Evolutionary conservation across 2,113 vertebrate genomes (phyloP).

Genomic region (Halichoerus grypus): DNA sequence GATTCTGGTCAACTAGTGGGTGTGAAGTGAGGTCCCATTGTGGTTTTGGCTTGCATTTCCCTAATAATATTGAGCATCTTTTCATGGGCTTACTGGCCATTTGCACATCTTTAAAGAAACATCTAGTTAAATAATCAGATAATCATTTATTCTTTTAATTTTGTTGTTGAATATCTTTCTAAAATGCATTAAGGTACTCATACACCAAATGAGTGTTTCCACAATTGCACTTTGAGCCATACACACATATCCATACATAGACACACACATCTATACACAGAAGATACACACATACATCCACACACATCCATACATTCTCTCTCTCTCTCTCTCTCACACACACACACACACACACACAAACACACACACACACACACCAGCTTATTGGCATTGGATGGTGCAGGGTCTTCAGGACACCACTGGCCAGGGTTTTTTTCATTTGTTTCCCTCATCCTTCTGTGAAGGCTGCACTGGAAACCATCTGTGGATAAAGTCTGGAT

Average conservation of each 20-base stretch:
- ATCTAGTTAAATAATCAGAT: neutral
- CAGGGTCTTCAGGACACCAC: neutral
- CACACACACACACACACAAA: too few relatives aligned
- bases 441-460: neutral
- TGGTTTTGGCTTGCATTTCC: neutral
- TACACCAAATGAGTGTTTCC: too few relatives aligned
- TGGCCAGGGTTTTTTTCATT: neutral
- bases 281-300: too few relatives aligned
- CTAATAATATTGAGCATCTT: neutral
- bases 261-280: too few relatives aligned
- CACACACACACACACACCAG: too few relatives aligned
- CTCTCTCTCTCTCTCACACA: too few relatives aligned
- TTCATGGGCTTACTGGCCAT: neutral
- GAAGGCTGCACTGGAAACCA: neutral
- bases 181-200: neutral
- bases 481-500: neutral
- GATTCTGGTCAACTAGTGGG: neutral
- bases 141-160: neutral
- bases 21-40: neutral
- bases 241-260: too few relatives aligned
- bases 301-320: too few relatives aligned
- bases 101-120: neutral
- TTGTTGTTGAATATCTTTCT: neutral
- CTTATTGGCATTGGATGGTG: neutral
- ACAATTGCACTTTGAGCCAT: neutral